These are phyloP conservation scores for Epinephelus awoara DNA, from an alignment of 2,797 vertebrate genomes.

Conservation along the genomic window DNA sequence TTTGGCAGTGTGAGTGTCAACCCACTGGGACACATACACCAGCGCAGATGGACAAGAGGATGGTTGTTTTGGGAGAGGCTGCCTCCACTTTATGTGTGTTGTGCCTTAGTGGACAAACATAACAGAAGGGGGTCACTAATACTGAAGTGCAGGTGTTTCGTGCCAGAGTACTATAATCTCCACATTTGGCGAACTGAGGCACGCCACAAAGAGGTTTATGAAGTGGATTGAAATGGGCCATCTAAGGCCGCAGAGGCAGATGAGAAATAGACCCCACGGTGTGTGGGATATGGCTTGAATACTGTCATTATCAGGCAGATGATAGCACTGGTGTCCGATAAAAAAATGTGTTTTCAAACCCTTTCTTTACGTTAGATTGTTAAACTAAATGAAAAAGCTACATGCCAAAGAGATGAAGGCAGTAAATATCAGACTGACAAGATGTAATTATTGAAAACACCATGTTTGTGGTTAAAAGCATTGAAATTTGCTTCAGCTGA, in stretches of 20 bases:
- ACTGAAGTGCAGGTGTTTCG: conserved; percentile 65
- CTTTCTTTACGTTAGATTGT: neutral
- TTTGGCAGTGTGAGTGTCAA: conserved; percentile 23
- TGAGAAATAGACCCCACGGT: conserved; percentile 24
- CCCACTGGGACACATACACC: conserved; percentile 12
- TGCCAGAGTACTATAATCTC: conserved; percentile 81
- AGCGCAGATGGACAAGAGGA: conserved; percentile 41
- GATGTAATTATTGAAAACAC: neutral
- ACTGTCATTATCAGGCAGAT: neutral
- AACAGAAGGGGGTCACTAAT: conserved; percentile 61
- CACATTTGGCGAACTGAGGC: conserved; percentile 64
- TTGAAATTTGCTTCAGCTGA: neutral
- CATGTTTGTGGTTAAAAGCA: neutral
- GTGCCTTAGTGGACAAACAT: conserved; percentile 37
- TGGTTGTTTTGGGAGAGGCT: conserved; percentile 28
- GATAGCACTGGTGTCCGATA: neutral
- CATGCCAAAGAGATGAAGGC: neutral
- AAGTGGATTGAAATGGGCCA: conserved; percentile 50
- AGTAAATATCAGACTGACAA: neutral
- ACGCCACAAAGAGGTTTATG: conserved; percentile 70
- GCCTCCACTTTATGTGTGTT: conserved; percentile 18
- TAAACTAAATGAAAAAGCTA: neutral
- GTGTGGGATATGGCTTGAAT: conserved; percentile 22
- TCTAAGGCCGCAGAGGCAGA: conserved; percentile 42
- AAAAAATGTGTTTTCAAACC: neutral